These are phyloP conservation scores for Schizotus pectinicornis DNA, from an alignment of 2,888 invertebrate species.

Conservation along the genomic window DNA sequence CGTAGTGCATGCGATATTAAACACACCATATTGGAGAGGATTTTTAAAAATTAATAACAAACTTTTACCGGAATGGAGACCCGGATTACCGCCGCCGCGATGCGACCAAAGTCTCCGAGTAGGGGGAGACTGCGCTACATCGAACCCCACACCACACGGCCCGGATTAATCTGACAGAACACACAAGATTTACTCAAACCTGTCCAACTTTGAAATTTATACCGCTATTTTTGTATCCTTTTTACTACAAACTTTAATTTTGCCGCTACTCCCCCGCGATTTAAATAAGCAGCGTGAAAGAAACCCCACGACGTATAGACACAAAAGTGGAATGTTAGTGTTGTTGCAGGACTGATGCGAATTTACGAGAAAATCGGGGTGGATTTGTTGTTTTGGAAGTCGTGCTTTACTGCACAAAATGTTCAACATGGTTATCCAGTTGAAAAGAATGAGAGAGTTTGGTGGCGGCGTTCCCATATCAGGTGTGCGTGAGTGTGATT, in stretches of 20 bases:
- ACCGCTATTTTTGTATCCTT: slow-evolving; percentile 7
- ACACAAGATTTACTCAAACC: slow-evolving; percentile 23
- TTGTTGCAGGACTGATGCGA: too few relatives aligned
- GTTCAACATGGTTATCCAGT: too few relatives aligned
- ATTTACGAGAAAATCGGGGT: too few relatives aligned
- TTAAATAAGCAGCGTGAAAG: too few relatives aligned
- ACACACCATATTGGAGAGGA: slow-evolving; percentile 9
- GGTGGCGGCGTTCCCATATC: neutral
- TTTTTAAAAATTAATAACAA: slow-evolving; percentile 28
- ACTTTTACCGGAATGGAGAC: slow-evolving; percentile 26
- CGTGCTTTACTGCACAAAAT: too few relatives aligned
- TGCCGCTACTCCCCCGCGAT: too few relatives aligned
- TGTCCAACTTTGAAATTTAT: slow-evolving; percentile 21
- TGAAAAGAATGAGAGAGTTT: too few relatives aligned
- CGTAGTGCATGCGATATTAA: slow-evolving; percentile 22
- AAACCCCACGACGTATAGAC: neutral
- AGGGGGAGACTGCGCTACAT: slow-evolving; percentile 19
- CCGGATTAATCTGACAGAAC: slow-evolving; percentile 26
- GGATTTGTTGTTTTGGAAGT: too few relatives aligned
- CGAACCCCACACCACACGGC: slow-evolving; percentile 4
- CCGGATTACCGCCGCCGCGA: slow-evolving; percentile 24
- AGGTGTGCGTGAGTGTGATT: slow-evolving; percentile 8
- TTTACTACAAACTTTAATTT: neutral
- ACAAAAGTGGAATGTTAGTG: neutral
- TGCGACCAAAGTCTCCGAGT: slow-evolving; percentile 14